Conservation (phyloP, 1,140 invertebrate genomes). For the Lerema accius region DNA sequence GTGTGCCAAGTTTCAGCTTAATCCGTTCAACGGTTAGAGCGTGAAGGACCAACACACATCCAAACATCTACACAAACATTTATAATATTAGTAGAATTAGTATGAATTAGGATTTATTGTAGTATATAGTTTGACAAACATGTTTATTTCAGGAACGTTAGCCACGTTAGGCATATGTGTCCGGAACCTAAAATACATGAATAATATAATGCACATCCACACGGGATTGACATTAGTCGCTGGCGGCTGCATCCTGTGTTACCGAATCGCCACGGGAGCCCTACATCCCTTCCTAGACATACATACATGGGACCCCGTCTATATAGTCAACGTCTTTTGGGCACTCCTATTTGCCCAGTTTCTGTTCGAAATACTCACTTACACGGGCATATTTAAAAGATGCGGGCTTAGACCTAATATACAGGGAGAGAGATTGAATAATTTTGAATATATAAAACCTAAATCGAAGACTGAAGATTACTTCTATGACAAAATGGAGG, state of each 20-base stretch:
- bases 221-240: constrained; percentile 60
- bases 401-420: constrained; percentile 42
- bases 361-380: constrained; percentile 65
- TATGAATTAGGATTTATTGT: too few species aligned
- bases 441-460: constrained; percentile 63
- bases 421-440: constrained; percentile 33
- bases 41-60: too few species aligned
- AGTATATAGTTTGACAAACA: not conserved
- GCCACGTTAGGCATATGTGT: constrained; percentile 60
- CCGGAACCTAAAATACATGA: constrained; percentile 59
- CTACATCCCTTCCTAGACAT: constrained; percentile 50
- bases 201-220: constrained; percentile 69
- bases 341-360: constrained; percentile 59
- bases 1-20: too few species aligned
- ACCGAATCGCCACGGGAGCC: constrained; percentile 52
- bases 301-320: constrained; percentile 53
- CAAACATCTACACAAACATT: too few species aligned
- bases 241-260: constrained; percentile 57
- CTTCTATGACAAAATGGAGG: constrained; percentile 57
- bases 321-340: constrained; percentile 73
- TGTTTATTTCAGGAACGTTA: constrained; percentile 54
- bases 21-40: too few species aligned
- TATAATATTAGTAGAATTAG: too few species aligned
- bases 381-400: constrained; percentile 53
- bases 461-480: constrained; percentile 71